Base-by-base conservation (phyloP, 2,113 vertebrate genomes). In the Numenius arquata region DNA sequence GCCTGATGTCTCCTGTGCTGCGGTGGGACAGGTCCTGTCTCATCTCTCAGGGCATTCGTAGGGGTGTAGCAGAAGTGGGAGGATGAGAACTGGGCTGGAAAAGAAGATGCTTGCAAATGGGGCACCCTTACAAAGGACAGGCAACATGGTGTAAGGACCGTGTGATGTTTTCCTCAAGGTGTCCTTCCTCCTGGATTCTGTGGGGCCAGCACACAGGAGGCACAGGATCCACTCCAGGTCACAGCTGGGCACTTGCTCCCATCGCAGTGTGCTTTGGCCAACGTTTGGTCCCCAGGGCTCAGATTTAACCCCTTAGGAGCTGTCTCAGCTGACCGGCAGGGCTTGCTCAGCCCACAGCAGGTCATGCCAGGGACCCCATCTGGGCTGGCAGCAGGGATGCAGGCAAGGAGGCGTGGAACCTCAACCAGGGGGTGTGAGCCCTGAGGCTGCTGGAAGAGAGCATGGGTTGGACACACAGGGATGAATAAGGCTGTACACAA, bases 301-400 rank as follows among this genome's bases (percentile, higher is more conserved):
- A 26, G 27, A 34, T 12, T 81, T 43, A 50, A 15, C n/a, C 30
- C 2, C 1, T 52, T 21, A 27, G 29, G 19, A 79, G 32, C 43
- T 62, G 36, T 45, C 34, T 52, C 48, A 74, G 48, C 34, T 6
- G 2, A 16, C 8, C 1, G 4, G 18, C 4, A 5, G 27, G 19
- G 41, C 61, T 56, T 14, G 2, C 9, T 2, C 8, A 43, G 14
- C 67, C 22, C 7, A 1, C 4, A 1, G 23, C 1, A 3, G 27
- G 55, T 40, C 6, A 0, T 22, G 8, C 36, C 50, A 19, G 43
- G 48, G 27, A 19, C 41, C n/a, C 13, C 4, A 1, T 9, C 32
- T 5, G 2, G 61, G 61, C 32, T 62, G 48, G 85, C 23, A 26
- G 55, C 59, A 70, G 61, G 5, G 36, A 12, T 13, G 17, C 1